Conservation (phyloP, 2,888 invertebrate genomes). For the Callimorpha dominula region DNA sequence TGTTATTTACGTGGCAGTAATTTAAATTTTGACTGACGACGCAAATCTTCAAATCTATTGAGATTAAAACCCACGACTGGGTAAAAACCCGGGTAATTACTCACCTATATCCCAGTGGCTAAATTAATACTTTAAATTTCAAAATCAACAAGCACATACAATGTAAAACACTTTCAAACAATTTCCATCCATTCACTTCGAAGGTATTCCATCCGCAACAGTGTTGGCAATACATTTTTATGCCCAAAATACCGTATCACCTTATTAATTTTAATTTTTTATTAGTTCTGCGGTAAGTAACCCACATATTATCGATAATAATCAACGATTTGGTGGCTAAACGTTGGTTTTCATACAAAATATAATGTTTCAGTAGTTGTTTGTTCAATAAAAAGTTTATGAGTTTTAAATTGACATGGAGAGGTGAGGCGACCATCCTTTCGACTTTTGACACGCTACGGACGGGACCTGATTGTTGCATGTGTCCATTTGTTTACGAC, state of each 20-base stretch:
- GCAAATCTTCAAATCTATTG: too few relatives aligned
- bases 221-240: constrained; percentile 47
- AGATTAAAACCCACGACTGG: too few relatives aligned
- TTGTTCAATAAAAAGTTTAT: constrained; percentile 75
- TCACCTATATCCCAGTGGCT: not conserved
- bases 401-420: constrained; percentile 74
- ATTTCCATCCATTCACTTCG: constrained; percentile 16
- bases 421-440: constrained; percentile 63
- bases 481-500: constrained; percentile 62
- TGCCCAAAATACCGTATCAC: constrained; percentile 48
- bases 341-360: constrained; percentile 47
- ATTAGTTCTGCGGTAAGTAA: constrained; percentile 34
- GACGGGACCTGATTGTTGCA: constrained; percentile 63
- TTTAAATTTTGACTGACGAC: too few relatives aligned
- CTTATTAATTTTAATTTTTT: constrained; percentile 49
- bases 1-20: too few relatives aligned
- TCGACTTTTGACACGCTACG: constrained; percentile 77
- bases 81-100: too few relatives aligned
- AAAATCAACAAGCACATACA: not conserved
- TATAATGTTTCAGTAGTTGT: constrained; percentile 57
- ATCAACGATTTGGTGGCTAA: constrained; percentile 40
- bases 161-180: not conserved
- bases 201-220: constrained; percentile 14
- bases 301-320: constrained; percentile 45
- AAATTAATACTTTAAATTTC: not conserved